Base-by-base conservation (phyloP, 2,113 vertebrate genomes). In the Pandion haliaetus region DNA sequence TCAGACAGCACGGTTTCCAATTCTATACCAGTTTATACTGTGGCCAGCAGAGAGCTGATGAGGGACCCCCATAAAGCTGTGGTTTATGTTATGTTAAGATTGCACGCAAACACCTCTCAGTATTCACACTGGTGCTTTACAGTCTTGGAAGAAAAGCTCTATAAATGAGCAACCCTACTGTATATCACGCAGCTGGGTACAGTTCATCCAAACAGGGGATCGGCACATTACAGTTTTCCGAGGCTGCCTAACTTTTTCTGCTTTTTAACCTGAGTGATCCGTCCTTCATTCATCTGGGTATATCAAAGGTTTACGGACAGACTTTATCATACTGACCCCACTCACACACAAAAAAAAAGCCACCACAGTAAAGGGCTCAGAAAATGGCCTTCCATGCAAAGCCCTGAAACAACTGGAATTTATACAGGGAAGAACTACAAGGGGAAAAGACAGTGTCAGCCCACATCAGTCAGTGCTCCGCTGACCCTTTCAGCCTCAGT, bases 71-170 rank as follows among this genome's bases (percentile, higher is more conserved):
- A 42, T 90, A 88, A 95, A 90, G 69, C 88, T 93, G 32, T 81
- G 25, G 50, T 91, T 97, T 97, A 62, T 96, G 36, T 94, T 96
- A 61, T 0, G 0, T 31, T 91, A 94, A 59, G 70, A 74, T 45
- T 88, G 55, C 50, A 74, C 47, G 34, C 57, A 97, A 52, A 58
- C 85, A 79, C 62, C 59, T 61, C 70, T 95, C 84, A 52, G 45
- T 96, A 84, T 91, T 95, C 73, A 88, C 77, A 78, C 63, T 59
- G 89, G 66, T 89, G 63, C 74, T 97, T 98, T 96, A 88, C 52
- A 71, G 72, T 59, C 81, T 86, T 94, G 79, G 31, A 89, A 93
- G 73, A 79, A 96, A 97, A 94, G 26, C 44, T 63, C 52, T 92
- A 71, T 96, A 94, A 97, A 97, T 92, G 80, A 90, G 52, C 49